These are phyloP conservation scores for Pelusios castaneus DNA, from an alignment of 2,113 vertebrate species.

Conservation along the genomic window DNA sequence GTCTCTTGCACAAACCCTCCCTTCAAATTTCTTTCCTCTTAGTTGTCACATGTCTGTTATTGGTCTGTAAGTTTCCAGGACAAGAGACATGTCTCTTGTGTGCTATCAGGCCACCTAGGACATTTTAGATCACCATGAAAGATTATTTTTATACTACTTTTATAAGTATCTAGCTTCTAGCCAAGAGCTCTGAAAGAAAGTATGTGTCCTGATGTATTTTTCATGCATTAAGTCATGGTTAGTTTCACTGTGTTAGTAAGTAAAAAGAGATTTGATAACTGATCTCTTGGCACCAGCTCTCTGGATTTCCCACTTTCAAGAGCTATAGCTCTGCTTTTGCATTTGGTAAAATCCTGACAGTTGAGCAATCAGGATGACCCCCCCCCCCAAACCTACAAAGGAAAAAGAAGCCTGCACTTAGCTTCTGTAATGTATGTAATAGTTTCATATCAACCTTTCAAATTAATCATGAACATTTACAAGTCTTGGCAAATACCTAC, in stretches of 20 bases:
- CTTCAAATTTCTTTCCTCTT: not conserved
- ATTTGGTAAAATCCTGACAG: not conserved
- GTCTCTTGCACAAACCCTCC: not conserved
- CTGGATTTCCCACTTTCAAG: slow-evolving; percentile 28
- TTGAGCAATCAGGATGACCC: not conserved
- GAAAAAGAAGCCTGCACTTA: not conserved
- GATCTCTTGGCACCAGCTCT: not conserved
- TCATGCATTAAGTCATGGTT: not conserved
- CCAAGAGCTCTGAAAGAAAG: not conserved
- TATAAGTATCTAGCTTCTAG: not conserved
- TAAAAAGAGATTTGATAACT: not conserved
- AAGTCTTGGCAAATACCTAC: not conserved
- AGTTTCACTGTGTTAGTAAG: not conserved
- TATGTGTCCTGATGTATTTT: not conserved
- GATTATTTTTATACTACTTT: not conserved
- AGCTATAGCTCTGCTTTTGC: not conserved
- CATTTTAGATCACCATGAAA: not conserved
- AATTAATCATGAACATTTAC: not conserved
- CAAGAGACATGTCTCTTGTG: not conserved
- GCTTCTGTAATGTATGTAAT: not conserved
- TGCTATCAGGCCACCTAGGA: not conserved
- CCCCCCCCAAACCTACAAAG: not conserved
- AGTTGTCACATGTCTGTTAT: not conserved
- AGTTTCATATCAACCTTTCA: not conserved
- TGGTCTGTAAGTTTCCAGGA: not conserved